Evolutionary conservation across 2,888 invertebrate species (phyloP), one percentile per base, ranked within the genome.

Genomic region (Micoletzkya japonica): DNA sequence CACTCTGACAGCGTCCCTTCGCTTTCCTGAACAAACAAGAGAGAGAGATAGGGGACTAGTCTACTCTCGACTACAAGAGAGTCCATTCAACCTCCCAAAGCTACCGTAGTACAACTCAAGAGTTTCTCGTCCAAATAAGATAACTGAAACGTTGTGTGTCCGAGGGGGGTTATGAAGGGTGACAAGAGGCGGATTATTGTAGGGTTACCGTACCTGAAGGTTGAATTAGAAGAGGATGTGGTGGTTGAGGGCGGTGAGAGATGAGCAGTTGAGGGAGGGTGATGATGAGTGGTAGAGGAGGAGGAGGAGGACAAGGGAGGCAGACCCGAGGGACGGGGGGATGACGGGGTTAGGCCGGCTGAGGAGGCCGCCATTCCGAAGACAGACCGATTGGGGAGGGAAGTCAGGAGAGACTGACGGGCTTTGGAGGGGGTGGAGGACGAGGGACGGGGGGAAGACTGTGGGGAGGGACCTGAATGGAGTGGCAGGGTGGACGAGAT

Each of bases 21-120:
- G 68, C 28, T 36, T 58, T 68, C 68, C 68, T 68, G 68, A 68
- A 58, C n/a, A n/a, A n/a, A n/a, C n/a, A n/a, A n/a, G n/a, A n/a
- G n/a, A n/a, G n/a, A n/a, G n/a, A n/a, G n/a, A n/a, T n/a, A n/a
- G n/a, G n/a, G n/a, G n/a, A n/a, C n/a, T n/a, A n/a, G n/a, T n/a
- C n/a, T n/a, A n/a, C n/a, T n/a, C n/a, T n/a, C n/a, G n/a, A 44
- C 44, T 44, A 44, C 44, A 44, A 20, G 10, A 44, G 20, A 14
- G 44, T 44, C 44, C 10, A 20, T 44, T 44, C 44, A 44, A 14
- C 10, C 44, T 44, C 10, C 20, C 10, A 24, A 24, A 17, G n/a
- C 24, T 54, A 54, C 56, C 56, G 7, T 10, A 54, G n/a, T n/a
- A n/a, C n/a, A n/a, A n/a, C n/a, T n/a, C n/a, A n/a, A n/a, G n/a